These are phyloP conservation scores for Chironomus riparius DNA, from an alignment of 2,888 invertebrate genomes.

Conservation along the genomic window DNA sequence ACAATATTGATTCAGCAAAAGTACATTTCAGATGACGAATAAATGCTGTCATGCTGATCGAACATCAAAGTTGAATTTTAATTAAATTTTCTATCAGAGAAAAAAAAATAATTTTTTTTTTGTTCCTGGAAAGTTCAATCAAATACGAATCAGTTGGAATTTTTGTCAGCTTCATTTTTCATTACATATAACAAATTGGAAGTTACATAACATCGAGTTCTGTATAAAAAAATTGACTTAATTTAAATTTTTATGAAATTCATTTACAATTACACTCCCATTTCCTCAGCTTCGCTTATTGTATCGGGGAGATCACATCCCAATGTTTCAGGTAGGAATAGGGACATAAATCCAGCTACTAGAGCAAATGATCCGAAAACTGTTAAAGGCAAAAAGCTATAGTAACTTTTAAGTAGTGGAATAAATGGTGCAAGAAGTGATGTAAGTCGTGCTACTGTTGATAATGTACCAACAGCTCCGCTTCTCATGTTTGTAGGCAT, in stretches of 20 bases:
- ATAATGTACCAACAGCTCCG: slow-evolving; percentile 51
- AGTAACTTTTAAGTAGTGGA: slow-evolving; percentile 41
- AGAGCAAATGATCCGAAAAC: slow-evolving; percentile 48
- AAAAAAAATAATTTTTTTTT: not conserved
- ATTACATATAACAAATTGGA: not conserved
- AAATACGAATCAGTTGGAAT: not conserved
- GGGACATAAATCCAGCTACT: slow-evolving; percentile 45
- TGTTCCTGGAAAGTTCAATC: not conserved
- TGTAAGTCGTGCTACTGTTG: slow-evolving; percentile 51
- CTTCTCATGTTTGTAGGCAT: slow-evolving; percentile 46
- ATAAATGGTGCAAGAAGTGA: slow-evolving; percentile 54
- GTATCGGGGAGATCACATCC: slow-evolving; percentile 53
- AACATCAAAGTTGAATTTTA: slow-evolving; percentile 25
- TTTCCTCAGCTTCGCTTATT: slow-evolving; percentile 33
- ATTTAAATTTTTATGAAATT: too few species aligned
- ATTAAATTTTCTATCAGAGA: slow-evolving; percentile 13
- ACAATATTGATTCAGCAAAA: not conserved
- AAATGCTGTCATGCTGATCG: slow-evolving; percentile 20
- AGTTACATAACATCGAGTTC: too few species aligned
- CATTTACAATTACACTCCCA: not conserved
- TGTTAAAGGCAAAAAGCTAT: slow-evolving; percentile 42
- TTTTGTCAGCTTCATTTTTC: not conserved
- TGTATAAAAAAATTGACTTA: too few species aligned
- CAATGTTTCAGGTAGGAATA: slow-evolving; percentile 54
- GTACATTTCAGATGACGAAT: not conserved